Evolutionary conservation across 2,888 invertebrate genomes (phyloP), one percentile per base, ranked within the genome.

Genomic region (Tribolium freemani): DNA sequence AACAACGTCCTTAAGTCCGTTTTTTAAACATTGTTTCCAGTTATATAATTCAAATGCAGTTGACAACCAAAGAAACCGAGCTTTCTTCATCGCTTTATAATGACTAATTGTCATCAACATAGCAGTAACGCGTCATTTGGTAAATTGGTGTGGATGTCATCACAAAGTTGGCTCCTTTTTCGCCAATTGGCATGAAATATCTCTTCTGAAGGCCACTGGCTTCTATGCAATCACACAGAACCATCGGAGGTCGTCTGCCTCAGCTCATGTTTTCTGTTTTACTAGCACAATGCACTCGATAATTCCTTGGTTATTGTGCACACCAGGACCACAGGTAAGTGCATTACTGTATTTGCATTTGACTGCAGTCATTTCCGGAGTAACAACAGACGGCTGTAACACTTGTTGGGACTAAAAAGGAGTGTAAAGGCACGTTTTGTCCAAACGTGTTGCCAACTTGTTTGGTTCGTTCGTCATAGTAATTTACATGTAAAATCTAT

Each of bases 1-100:
- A 72, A 72, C 72, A 72, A 72, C 63, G 69, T 72, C 72, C 72
- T 69, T 68, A 64, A 53, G 21, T 51, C 54, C 58, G 48, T 57
- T 57, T 68, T 57, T 67, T 46, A 20, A 16, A 30, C 20, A 58
- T 58, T 68, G 48, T 57, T 58, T 64, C 63, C 50, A 70, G 63
- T 70, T 71, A 66, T 58, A 21, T 66, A 26, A 64, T 26, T 13
- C 53, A 21, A 64, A 54, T 44, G 21, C 26, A n/a, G 38, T 38
- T 13, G 16, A 20, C 50, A n/a, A 58, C n/a, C 46, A 26, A 9
- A 60, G 11, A n/a, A 10, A 60, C 13, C 21, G 44, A 38, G n/a
- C 38, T 38, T 1, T 11, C 50, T 30, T 11, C 51, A 63, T 63
- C 48, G 16, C 31, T 30, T 63, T 63, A 51, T 63, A 38, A 63